These are phyloP conservation scores for Halichondria panicea DNA, from an alignment of 37 sponge, comb jelly and placozoan species.

Conservation along the genomic window DNA sequence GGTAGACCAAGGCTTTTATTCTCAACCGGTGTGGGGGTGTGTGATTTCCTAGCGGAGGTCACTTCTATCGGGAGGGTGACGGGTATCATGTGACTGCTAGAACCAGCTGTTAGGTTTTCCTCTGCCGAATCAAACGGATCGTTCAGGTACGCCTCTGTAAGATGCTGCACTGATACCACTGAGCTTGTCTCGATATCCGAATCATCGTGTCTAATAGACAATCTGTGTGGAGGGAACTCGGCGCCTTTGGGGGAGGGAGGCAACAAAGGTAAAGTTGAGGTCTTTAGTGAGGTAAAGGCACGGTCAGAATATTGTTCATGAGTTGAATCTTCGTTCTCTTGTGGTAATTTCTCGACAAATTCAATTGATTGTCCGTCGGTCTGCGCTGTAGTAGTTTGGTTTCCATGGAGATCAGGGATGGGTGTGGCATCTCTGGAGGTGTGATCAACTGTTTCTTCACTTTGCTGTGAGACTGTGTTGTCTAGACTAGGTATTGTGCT, in stretches of 20 bases:
- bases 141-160: constrained; percentile 23
- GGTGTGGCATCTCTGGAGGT: too few species aligned
- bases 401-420: too few species aligned
- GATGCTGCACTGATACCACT: constrained; percentile 38
- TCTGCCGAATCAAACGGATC: not conserved
- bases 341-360: too few species aligned
- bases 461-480: constrained; percentile 11
- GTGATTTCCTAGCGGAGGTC: not conserved
- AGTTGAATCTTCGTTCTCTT: too few species aligned
- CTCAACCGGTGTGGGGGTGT: not conserved
- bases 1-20: too few species aligned
- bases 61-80: not conserved
- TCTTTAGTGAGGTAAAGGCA: too few species aligned
- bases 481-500: not conserved
- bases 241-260: not conserved
- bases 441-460: too few species aligned
- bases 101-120: not conserved
- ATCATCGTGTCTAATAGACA: constrained; percentile 6
- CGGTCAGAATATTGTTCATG: not conserved
- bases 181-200: constrained; percentile 41
- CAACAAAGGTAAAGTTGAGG: not conserved
- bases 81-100: not conserved
- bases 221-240: not conserved
- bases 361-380: too few species aligned
- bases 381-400: too few species aligned